Conservation (phyloP, 2,888 invertebrate genomes). For the Coecobrya sp. region DNA sequence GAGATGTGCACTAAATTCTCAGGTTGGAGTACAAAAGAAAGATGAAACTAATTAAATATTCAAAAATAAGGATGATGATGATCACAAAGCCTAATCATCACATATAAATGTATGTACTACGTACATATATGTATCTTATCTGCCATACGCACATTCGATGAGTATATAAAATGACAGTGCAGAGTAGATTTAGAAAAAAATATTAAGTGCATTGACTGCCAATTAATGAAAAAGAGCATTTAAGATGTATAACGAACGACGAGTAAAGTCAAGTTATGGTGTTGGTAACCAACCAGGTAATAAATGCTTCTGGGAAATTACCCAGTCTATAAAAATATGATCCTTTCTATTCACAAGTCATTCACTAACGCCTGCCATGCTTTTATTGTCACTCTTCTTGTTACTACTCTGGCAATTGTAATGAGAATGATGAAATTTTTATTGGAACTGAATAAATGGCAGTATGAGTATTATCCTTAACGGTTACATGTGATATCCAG, state of each 20-base stretch:
- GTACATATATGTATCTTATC: neutral
- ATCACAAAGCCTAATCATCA: conserved; percentile 42
- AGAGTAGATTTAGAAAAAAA: neutral
- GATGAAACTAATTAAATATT: neutral
- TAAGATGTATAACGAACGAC: neutral
- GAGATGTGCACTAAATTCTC: neutral
- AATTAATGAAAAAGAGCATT: neutral
- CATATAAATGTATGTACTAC: neutral
- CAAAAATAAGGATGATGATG: conserved; percentile 10
- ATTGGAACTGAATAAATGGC: neutral
- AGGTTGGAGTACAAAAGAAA: conserved; percentile 9
- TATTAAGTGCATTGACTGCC: conserved; percentile 16
- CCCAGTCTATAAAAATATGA: neutral
- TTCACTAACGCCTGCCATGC: neutral
- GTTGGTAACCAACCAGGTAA: conserved; percentile 6
- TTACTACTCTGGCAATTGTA: neutral
- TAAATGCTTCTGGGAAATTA: neutral
- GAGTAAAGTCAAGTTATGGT: neutral
- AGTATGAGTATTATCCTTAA: neutral
- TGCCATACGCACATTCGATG: neutral
- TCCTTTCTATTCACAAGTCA: conserved; percentile 9
- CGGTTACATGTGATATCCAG: neutral
- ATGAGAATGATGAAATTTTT: conserved; percentile 7
- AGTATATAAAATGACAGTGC: neutral
- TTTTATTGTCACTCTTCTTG: neutral